phyloP scores from a whole-genome alignment of 2,888 invertebrate species.

The Chymomyza caudatula region DNA sequence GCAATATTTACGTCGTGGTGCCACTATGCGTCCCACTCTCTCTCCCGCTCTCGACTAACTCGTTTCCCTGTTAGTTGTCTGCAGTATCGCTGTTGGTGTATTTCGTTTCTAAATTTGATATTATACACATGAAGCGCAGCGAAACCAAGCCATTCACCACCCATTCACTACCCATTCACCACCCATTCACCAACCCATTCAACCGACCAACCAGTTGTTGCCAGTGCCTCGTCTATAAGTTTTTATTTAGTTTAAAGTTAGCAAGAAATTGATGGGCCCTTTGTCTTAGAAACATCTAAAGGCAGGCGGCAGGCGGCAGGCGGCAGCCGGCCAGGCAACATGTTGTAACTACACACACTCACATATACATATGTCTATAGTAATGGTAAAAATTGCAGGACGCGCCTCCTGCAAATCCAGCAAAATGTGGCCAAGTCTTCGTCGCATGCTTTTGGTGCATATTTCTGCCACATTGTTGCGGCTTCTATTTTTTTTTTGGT shows the following conservation, averaged over 20 bases:
- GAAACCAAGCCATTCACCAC: neutral
- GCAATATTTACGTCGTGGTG: constrained; percentile 2
- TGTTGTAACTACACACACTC: neutral
- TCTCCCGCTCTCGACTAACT: neutral
- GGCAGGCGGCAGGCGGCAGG: neutral
- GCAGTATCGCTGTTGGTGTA: constrained; percentile 8
- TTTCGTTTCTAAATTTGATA: constrained; percentile 48
- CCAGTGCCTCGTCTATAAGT: neutral
- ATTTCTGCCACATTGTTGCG: constrained; percentile 50
- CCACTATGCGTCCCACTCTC: neutral
- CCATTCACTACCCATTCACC: neutral
- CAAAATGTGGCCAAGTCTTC: neutral
- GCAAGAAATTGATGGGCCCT: constrained; percentile 64
- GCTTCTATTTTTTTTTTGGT: constrained; percentile 17
- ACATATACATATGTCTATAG: neutral
- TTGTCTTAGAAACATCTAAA: neutral
- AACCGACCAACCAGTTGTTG: neutral
- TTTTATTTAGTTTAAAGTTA: constrained; percentile 56
- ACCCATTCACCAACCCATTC: neutral
- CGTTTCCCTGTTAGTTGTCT: constrained; percentile 10
- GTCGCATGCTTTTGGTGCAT: constrained; percentile 56
- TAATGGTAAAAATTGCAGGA: constrained; percentile 8
- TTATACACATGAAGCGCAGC: constrained; percentile 43
- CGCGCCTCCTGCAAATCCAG: neutral
- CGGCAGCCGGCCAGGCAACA: neutral